Percentiles rank a stretch among this genome's conserved stretches.
phyloP scores from a whole-genome alignment of 2,888 invertebrate species.

The Sphaerophoria rueppellii region DNA sequence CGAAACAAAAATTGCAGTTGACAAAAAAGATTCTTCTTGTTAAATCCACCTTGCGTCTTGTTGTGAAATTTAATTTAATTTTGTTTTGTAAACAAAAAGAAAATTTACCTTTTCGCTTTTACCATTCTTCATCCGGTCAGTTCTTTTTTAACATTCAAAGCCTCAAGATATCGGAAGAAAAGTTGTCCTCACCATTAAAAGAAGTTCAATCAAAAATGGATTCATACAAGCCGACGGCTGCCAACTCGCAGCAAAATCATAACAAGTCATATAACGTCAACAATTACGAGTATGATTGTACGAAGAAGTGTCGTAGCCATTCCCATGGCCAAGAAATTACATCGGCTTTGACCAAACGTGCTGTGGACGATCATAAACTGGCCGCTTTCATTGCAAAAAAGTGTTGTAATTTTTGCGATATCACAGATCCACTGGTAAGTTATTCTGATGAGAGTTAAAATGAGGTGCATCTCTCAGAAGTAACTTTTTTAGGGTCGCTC shows the following conservation, averaged over 20 bases:
- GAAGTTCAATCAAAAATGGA: constrained; percentile 34
- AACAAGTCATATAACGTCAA: constrained; percentile 69
- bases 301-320: constrained; percentile 84
- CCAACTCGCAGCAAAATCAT: constrained; percentile 12
- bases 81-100: background rate
- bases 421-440: constrained; percentile 85
- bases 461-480: background rate
- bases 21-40: background rate
- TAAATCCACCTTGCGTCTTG: background rate
- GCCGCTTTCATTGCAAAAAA: constrained; percentile 84
- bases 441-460: background rate
- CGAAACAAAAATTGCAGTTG: background rate
- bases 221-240: constrained; percentile 13
- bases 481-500: constrained; percentile 85
- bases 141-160: background rate
- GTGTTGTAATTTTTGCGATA: constrained; percentile 85
- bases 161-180: background rate
- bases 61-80: constrained; percentile 32
- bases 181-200: background rate
- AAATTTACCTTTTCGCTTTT: background rate
- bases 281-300: constrained; percentile 83
- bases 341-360: constrained; percentile 86
- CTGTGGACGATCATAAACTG: constrained; percentile 84
- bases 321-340: constrained; percentile 83
- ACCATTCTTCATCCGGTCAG: background rate